Base-by-base conservation (phyloP, 2,888 invertebrate genomes). In the Hypomecis atomaria region DNA sequence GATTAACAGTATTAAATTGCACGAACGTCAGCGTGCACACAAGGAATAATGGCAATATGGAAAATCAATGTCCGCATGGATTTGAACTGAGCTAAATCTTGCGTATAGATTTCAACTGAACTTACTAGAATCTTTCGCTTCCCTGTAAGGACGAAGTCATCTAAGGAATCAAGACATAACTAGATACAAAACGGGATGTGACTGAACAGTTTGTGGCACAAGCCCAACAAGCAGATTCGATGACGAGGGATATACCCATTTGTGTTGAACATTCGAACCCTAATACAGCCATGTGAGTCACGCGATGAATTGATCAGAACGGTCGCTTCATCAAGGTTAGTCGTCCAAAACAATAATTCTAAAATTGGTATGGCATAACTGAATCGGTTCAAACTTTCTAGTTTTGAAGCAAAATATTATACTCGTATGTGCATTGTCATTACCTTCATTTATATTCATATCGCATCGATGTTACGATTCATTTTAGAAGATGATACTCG, bases 331-430 rank as follows among this genome's bases (percentile, higher is more conserved):
- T 66, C 65, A 65, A 71, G 63, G 69, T 71, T 62, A 71, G 60
- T 70, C 62, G 71, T 66, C 63, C 66, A 69, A 71, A 70, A 71
- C 56, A 65, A 63, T 67, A 67, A 63, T 61, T 64, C 63, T 36
- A 56, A 67, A 70, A 70, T 62, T 67, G 67, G 66, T 50, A 49
- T 50, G 54, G 48, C 59, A 54, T 56, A 40, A 42, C 47, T 37
- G 52, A 58, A 45, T 55, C 38, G 47, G 57, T 10, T 40, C 33
- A 57, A 59, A 70, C 70, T 70, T 70, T 72, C 70, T 70, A 68
- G 56, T 66, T 66, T 66, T 58, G 34, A 49, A 50, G 40, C 11
- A 59, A 73, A 66, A 59, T 42, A 43, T 60, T 23, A 2, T 23
- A 23, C 23, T 23, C 48, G 38, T n/a, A 55, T 50, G 47, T 64